Evolutionary conservation across 2,888 invertebrate species (phyloP), one percentile per base, ranked within the genome.

Genomic region (Drosophila acutilabella): DNA sequence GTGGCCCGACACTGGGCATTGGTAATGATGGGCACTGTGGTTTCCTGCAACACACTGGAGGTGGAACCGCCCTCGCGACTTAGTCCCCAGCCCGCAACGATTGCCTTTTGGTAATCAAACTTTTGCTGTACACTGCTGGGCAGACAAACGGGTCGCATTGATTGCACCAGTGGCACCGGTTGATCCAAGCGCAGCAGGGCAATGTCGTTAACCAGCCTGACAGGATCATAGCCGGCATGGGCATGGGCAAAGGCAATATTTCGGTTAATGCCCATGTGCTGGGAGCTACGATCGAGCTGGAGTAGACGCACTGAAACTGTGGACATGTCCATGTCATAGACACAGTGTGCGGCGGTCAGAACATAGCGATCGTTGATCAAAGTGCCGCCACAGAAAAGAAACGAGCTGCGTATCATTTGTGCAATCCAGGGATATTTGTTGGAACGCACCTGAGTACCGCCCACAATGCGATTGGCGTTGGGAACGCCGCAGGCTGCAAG

Each of bases 401-500:
- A 78, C 5, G 74, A 52, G 2, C 71, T 80, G 51, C 80, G 83
- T 2, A 90, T 56, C 50, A 92, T 76, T 68, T 92, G 92, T 0
- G 90, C 91, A 18, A 91, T 92, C 92, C 92, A 92, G 7, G 92
- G 92, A 73, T 91, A 92, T 72, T 92, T 92, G 70, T 92, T 92
- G 60, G 80, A 75, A 42, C 84, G 89, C 48, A 92, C 91, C 33
- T 81, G 79, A 41, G 79, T 80, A 40, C 92, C 92, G 64, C 92
- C 92, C 66, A 92, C 88, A 82, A 92, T 92, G 71, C 92, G 89
- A 80, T 92, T 91, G 42, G 88, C 77, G 67, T 92, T 92, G 30
- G 90, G 91, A 3, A 92, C 82, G 18, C 92, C 92, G 65, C 92
- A 92, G 73, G 86, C 92, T 92, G 68, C 6, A 62, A 81, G 33